These are phyloP conservation scores for Aulostomus chinensis DNA, from an alignment of 2,797 vertebrate species.

Conservation along the genomic window DNA sequence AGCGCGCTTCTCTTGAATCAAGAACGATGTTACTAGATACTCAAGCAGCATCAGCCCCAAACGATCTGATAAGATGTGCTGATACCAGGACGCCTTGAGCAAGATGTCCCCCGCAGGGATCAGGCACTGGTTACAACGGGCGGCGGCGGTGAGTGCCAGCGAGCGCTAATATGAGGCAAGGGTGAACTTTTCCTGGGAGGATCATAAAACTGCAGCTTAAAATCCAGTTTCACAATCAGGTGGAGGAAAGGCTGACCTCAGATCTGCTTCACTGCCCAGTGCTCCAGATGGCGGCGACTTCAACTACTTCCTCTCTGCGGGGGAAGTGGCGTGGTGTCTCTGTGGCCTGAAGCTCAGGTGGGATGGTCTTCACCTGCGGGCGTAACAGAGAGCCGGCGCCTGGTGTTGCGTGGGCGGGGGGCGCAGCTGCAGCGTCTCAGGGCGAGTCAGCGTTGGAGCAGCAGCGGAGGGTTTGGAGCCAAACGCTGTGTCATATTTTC, in stretches of 20 bases:
- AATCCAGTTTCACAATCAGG: neutral
- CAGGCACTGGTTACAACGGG: neutral
- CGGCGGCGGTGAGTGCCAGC: neutral
- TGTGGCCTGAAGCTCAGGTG: too few relatives aligned
- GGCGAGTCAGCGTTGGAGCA: slow-evolving; percentile 54
- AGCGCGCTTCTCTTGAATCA: too few relatives aligned
- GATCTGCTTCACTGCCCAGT: too few relatives aligned
- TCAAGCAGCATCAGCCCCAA: too few relatives aligned
- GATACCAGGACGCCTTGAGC: neutral
- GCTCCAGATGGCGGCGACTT: too few relatives aligned
- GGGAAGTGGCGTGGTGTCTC: too few relatives aligned
- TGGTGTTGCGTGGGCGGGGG: slow-evolving; percentile 48
- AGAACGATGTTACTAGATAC: too few relatives aligned
- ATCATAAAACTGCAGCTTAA: neutral
- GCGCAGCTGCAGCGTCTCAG: slow-evolving; percentile 41
- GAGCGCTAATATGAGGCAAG: neutral
- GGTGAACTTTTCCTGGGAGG: neutral
- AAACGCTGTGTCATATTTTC: too few relatives aligned
- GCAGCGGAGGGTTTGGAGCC: slow-evolving; percentile 42
- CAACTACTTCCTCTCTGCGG: too few relatives aligned
- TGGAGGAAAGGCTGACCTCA: neutral
- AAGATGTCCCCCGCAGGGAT: neutral
- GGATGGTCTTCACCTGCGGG: too few relatives aligned
- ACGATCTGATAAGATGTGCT: too few relatives aligned
- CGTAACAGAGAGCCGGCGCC: too few relatives aligned